These are phyloP conservation scores for Silurus asotus DNA, from an alignment of 2,113 vertebrate species.

Conservation along the genomic window DNA sequence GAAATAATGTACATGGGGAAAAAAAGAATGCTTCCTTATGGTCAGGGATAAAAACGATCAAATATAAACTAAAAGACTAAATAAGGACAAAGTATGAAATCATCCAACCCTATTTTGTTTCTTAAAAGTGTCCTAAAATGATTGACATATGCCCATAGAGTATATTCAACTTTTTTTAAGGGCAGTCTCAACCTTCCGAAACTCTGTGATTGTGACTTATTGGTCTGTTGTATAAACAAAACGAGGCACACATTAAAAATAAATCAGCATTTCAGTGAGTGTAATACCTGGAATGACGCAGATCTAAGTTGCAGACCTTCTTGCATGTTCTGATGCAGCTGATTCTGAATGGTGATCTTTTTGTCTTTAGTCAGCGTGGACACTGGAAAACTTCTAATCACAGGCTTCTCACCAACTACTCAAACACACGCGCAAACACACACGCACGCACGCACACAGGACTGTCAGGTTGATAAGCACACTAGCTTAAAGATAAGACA, in stretches of 20 bases:
- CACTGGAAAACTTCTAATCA: slow-evolving; percentile 92
- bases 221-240: neutral
- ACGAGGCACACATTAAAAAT: neutral
- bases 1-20: too few species aligned
- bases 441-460: slow-evolving; percentile 1
- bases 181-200: neutral
- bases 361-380: slow-evolving; percentile 94
- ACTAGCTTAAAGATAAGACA: neutral
- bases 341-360: slow-evolving; percentile 94
- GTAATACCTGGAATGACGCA: slow-evolving; percentile 90
- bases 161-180: neutral
- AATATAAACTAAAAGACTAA: too few species aligned
- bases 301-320: slow-evolving; percentile 94
- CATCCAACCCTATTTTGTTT: neutral
- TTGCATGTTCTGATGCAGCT: slow-evolving; percentile 93
- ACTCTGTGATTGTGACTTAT: neutral
- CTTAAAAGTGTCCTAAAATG: neutral
- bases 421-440: slow-evolving; percentile 68
- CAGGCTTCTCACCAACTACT: slow-evolving; percentile 90
- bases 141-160: neutral
- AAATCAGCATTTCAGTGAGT: neutral
- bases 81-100: too few species aligned
- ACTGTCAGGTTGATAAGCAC: neutral
- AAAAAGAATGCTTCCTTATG: too few species aligned
- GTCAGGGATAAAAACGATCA: too few species aligned